Evolutionary conservation across 2,888 invertebrate genomes (phyloP), one percentile per base, ranked within the genome.

Genomic region (Loripinus fragilis): DNA sequence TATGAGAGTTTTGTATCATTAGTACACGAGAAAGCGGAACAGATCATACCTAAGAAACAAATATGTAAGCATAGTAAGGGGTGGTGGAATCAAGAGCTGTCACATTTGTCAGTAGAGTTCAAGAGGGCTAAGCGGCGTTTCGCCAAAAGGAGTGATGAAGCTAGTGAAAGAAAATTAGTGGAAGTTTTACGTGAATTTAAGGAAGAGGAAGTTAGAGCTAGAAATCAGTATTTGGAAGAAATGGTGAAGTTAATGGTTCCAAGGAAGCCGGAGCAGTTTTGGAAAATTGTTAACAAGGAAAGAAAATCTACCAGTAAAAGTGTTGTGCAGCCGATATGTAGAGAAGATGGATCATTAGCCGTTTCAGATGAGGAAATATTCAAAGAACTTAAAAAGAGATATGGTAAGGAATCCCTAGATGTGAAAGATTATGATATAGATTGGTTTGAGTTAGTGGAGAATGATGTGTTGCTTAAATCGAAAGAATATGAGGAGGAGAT

Each of bases 21-120:
- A 7, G 8, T 74, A 17, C 20, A 28, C 15, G 33, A 48, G 12
- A 7, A 3, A 20, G 41, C 68, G 3, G 68, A 74, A 38, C 8
- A 48, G 1, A 20, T 52, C 7, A 68, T 74, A n/a, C 68, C 67
- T 0, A 74, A 52, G 42, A 74, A 55, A n/a, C 65, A 28, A 41
- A 41, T 74, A 15, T 55, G 74, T 67, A 20, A 45, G n/a, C 60
- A 74, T 33, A 74, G 68, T 45, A 74, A 68, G 41, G 52, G 68
- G 2, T 68, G 45, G 23, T 74, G 74, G 74, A 68, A 10, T 12
- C 17, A 15, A 7, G 23, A 25, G 15, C 41, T 74, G 33, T 12
- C 55, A 25, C 0, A 52, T 7, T 20, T 68, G 0, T 42, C n/a
- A 2, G 42, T 55, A 23, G n/a, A 55, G 33, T 42, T 55, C 23